Conservation (phyloP, 2,113 vertebrate genomes). For the Seriola dumerili region DNA sequence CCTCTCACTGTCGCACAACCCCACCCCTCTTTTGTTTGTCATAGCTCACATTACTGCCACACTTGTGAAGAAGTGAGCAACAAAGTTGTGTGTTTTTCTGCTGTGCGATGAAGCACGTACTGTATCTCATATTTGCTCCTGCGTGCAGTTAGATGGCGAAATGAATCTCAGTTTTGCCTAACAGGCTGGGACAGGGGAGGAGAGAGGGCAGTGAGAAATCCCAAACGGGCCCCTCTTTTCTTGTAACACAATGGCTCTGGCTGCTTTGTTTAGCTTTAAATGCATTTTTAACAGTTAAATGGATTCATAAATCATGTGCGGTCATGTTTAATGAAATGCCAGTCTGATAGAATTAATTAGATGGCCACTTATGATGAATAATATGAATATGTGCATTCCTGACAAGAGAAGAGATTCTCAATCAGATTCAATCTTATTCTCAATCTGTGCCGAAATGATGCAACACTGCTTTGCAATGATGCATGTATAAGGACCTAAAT, state of each 20-base stretch:
- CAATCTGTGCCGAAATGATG: not conserved
- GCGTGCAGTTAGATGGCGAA: constrained; percentile 39
- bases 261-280: constrained; percentile 28
- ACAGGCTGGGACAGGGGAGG: constrained; percentile 51
- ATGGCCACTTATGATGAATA: constrained; percentile 9
- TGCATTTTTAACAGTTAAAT: constrained; percentile 11
- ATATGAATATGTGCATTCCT: constrained; percentile 11
- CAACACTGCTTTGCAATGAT: constrained; percentile 11
- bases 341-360: constrained; percentile 22
- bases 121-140: constrained; percentile 28
- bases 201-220: constrained; percentile 14
- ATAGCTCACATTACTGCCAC: constrained; percentile 51
- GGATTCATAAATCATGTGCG: constrained; percentile 3
- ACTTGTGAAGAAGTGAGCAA: constrained; percentile 47
- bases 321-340: constrained; percentile 27
- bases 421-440: not conserved
- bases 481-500: constrained; percentile 19
- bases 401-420: not conserved
- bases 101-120: constrained; percentile 33
- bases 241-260: not conserved
- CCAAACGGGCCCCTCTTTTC: constrained; percentile 10
- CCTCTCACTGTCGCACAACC: constrained; percentile 19
- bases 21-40: constrained; percentile 43
- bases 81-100: constrained; percentile 28
- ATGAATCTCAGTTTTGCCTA: constrained; percentile 46